phyloP scores from a whole-genome alignment of 2,888 invertebrate species.

The Noctua fimbriata region DNA sequence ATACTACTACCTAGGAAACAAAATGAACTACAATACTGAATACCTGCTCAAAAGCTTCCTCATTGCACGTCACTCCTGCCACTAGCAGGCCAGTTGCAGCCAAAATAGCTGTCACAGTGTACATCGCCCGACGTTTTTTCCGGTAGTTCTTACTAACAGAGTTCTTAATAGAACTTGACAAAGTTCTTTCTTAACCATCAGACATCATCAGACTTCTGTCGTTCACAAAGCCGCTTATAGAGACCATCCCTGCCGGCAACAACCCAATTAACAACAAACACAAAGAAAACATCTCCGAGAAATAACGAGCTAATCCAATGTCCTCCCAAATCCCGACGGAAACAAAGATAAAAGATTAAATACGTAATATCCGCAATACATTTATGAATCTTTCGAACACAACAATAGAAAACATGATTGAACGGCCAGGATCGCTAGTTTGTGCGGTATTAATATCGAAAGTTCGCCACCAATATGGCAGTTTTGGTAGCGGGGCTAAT shows the following conservation, averaged over 20 bases:
- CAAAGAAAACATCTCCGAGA: slow-evolving; percentile 34
- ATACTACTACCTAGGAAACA: background rate
- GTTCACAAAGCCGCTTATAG: slow-evolving; percentile 12
- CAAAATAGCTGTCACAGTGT: background rate
- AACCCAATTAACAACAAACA: slow-evolving; percentile 45
- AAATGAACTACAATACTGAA: background rate
- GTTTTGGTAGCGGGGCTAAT: slow-evolving; percentile 73
- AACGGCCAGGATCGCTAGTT: slow-evolving; percentile 64
- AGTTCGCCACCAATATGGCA: slow-evolving; percentile 77
- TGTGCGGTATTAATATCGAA: slow-evolving; percentile 77
- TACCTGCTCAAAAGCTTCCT: too few relatives aligned
- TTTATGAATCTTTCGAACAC: slow-evolving; percentile 57
- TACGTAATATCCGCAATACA: slow-evolving; percentile 62
- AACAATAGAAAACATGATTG: slow-evolving; percentile 60
- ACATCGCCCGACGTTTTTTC: background rate
- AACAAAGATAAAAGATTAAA: slow-evolving; percentile 61
- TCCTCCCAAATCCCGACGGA: slow-evolving; percentile 42
- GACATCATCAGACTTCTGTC: background rate
- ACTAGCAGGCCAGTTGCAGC: background rate
- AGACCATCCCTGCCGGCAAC: slow-evolving; percentile 8
- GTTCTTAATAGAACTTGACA: background rate
- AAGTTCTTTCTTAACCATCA: background rate
- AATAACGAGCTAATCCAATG: slow-evolving; percentile 57
- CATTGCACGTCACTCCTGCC: too few relatives aligned
- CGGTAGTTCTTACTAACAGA: background rate